Evolutionary conservation across 2,113 vertebrate species (phyloP).

Genomic region (Mixornis gularis): DNA sequence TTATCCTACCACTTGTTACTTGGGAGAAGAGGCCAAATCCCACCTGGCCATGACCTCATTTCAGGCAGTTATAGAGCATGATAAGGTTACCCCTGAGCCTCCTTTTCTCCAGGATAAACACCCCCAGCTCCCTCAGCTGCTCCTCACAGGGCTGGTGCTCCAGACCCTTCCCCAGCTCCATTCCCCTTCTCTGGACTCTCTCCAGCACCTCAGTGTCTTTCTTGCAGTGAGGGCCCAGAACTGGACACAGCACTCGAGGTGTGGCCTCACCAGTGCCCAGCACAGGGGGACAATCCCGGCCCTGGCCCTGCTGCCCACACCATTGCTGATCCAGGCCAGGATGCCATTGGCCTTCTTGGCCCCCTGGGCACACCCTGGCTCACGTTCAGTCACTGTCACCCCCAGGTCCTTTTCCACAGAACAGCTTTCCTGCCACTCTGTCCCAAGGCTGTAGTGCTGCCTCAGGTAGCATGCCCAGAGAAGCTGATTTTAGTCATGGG

Average conservation of each 20-base stretch:
- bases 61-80: accelerated
- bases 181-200: neutral
- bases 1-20: neutral
- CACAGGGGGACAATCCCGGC: neutral
- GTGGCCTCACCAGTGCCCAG: neutral
- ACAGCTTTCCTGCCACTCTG: neutral
- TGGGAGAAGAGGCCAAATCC: neutral
- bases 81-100: neutral
- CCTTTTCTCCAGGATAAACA: neutral
- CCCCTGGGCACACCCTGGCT: neutral
- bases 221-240: neutral
- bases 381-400: neutral
- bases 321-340: neutral
- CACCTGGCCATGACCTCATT: neutral
- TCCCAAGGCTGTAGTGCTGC: neutral
- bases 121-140: neutral
- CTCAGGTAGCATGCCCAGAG: neutral
- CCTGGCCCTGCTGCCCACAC: neutral
- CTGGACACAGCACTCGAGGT: neutral
- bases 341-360: neutral
- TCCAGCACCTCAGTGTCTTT: neutral
- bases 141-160: neutral
- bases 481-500: neutral
- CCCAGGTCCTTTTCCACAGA: accelerated
- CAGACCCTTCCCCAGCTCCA: neutral